phyloP scores from a whole-genome alignment of 2,888 invertebrate genomes.

The Lepetodrilus schrolli region DNA sequence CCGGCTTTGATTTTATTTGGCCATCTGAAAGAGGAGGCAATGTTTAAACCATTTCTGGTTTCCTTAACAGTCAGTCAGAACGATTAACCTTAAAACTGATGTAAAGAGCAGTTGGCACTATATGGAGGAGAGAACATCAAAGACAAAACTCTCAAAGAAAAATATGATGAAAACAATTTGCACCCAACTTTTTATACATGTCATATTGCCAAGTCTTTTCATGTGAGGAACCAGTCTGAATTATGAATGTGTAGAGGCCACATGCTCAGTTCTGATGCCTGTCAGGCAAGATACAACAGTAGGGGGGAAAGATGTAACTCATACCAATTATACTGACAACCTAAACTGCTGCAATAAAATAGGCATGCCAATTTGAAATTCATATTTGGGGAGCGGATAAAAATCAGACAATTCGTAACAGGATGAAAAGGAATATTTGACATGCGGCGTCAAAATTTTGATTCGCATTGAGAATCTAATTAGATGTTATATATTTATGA shows the following conservation, averaged over 20 bases:
- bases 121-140: neutral
- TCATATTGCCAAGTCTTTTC: neutral
- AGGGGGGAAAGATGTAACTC: neutral
- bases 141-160: constrained; percentile 4
- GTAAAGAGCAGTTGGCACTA: constrained; percentile 13
- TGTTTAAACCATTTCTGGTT: constrained; percentile 5
- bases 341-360: constrained; percentile 1
- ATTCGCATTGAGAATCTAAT: neutral
- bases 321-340: constrained; percentile 2
- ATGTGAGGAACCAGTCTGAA: neutral
- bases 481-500: too few species aligned
- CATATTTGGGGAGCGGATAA: neutral
- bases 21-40: neutral
- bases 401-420: neutral
- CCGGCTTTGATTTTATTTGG: neutral
- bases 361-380: constrained; percentile 18
- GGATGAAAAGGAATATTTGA: neutral
- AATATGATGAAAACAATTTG: constrained; percentile 26
- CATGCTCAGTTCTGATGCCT: neutral
- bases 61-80: neutral
- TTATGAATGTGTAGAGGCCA: constrained; percentile 2
- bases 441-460: neutral
- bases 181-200: neutral
- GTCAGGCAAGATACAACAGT: neutral
- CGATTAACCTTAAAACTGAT: neutral